A percentile compares a stretch with the other conserved stretches of the same genome.
Evolutionary conservation across 2,797 vertebrate species (phyloP).

Genomic region (Lophotriccus pileatus): DNA sequence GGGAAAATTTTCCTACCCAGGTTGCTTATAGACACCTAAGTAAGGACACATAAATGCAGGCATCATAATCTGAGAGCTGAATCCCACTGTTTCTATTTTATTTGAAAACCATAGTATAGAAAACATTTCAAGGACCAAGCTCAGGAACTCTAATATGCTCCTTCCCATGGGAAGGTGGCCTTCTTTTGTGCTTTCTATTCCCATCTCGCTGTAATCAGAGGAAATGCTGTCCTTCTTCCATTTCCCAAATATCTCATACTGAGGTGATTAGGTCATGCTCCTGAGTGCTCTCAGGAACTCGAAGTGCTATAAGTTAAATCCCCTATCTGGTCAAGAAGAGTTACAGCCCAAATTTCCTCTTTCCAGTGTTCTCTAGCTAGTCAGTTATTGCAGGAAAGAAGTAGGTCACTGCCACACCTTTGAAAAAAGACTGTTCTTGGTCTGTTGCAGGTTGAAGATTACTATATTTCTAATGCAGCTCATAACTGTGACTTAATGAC

Average conservation of each 20-base stretch:
- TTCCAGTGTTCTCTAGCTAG: not conserved
- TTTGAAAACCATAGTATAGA: not conserved
- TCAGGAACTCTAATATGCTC: not conserved
- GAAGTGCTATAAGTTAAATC: not conserved
- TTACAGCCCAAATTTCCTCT: not conserved
- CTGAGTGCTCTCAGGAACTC: not conserved
- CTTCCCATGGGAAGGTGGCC: not conserved
- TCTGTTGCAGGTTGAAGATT: not conserved
- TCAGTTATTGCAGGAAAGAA: not conserved
- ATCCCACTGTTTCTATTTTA: not conserved
- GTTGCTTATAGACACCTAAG: not conserved
- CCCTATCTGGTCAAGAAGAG: not conserved
- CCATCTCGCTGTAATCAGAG: not conserved
- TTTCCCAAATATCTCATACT: not conserved
- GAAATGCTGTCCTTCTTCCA: not conserved
- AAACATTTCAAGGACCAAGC: not conserved
- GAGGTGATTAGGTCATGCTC: not conserved
- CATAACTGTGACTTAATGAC: not conserved
- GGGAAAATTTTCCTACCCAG: not conserved
- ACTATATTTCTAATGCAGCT: not conserved
- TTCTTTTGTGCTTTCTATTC: not conserved
- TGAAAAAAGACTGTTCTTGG: not conserved
- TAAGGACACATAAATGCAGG: not conserved
- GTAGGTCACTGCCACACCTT: not conserved
- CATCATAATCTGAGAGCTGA: not conserved